Evolutionary conservation across 2,888 invertebrate genomes (phyloP), one percentile per base, ranked within the genome.

Genomic region (Alloplasta piceator): DNA sequence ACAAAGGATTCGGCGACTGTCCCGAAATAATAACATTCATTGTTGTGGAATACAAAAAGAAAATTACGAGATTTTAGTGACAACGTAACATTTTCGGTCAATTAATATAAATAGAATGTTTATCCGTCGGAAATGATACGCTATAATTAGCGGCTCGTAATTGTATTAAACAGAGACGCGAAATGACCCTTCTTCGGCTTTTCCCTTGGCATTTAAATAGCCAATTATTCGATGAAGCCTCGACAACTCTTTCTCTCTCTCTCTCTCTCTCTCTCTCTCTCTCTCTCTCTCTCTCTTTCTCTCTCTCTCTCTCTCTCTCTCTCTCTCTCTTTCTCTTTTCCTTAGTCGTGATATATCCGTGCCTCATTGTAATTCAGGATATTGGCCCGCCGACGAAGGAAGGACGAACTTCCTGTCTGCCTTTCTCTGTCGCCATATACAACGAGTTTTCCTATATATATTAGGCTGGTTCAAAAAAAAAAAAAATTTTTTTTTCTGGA

Each of bases 341-440:
- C 7, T 61, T 5, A 56, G 12, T 9, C 56, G 52, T 41, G n/a
- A 56, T 41, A 43, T 68, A 67, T 55, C 52, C 10, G 85, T 46
- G 64, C 76, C 86, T 91, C 90, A 91, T 91, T 91, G 89, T 86
- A 82, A 91, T 91, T 90, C 91, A 90, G 89, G 90, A 90, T 90
- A 90, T 89, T 88, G 87, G 87, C 86, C 87, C 87, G 88, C 81
- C 85, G 86, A 87, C 86, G 83, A 86, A 87, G 87, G 88, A 89
- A 88, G 88, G 87, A 87, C 86, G 73, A 86, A 83, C 86, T 88
- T 88, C 88, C 88, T 86, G 88, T 85, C 84, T 85, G 79, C 58
- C 82, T 73, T 66, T 67, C 71, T n/a, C 48, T n/a, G 66, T 5
- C 61, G 26, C 26, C 26, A 26, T 63, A 16, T 58, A 64, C 39